Conservation (phyloP, 1,140 invertebrate genomes). For the Drosophila lowei region DNA sequence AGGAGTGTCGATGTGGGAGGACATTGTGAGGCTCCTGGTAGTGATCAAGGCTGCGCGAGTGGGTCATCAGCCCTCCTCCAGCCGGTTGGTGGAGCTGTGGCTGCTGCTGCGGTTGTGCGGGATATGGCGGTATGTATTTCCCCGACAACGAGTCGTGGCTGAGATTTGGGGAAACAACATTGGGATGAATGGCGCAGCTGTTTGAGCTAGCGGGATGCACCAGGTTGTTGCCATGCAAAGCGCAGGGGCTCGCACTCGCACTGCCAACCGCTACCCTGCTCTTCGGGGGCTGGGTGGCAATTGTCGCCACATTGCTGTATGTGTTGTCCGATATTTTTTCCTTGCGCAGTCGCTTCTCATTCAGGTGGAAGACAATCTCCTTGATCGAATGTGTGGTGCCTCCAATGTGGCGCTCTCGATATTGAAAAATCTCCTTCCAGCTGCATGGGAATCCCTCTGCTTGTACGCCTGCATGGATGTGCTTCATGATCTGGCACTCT, state of each 20-base stretch:
- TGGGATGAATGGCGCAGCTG: conserved; percentile 54
- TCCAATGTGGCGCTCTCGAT: conserved; percentile 87
- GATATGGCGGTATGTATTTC: conserved; percentile 56
- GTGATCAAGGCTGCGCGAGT: conserved; percentile 82
- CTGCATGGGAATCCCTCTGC: conserved; percentile 81
- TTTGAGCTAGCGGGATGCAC: conserved; percentile 14
- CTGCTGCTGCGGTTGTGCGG: conserved; percentile 32
- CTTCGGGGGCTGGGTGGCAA: conserved; percentile 10
- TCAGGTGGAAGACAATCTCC: conserved; percentile 58
- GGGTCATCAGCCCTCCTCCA: conserved; percentile 59
- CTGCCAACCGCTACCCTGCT: not conserved
- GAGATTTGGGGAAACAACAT: conserved; percentile 49
- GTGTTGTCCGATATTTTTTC: conserved; percentile 64
- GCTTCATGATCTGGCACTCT: conserved; percentile 91
- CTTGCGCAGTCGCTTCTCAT: conserved; percentile 64
- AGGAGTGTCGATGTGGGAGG: conserved; percentile 79
- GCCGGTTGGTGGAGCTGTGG: conserved; percentile 23
- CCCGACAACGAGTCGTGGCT: conserved; percentile 31
- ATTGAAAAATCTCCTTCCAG: conserved; percentile 88
- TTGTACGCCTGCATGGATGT: conserved; percentile 83
- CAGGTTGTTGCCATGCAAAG: conserved; percentile 40
- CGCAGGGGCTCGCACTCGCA: conserved; percentile 21
- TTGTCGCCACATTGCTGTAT: conserved; percentile 64
- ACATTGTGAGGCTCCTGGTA: conserved; percentile 71
- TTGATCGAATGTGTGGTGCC: conserved; percentile 68